Evolutionary conservation across 2,888 invertebrate genomes (phyloP).

Genomic region (Labia minor): DNA sequence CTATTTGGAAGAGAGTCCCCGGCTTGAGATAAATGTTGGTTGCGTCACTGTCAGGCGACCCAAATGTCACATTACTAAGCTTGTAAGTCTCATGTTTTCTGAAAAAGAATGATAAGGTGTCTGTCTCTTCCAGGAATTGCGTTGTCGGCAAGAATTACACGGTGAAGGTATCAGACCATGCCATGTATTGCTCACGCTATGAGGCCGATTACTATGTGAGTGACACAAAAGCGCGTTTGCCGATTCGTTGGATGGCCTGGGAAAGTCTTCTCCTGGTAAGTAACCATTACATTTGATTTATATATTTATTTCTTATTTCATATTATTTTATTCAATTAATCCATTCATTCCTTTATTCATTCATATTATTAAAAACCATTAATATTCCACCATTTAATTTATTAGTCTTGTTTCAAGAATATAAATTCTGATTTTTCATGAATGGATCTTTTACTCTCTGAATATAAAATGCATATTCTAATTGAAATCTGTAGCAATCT

Average conservation of each 20-base stretch:
- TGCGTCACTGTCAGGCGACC: not conserved
- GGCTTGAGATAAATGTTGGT: too few species aligned
- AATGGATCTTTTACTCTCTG: too few species aligned
- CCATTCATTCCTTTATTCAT: not conserved
- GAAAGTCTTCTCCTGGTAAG: constrained; percentile 69
- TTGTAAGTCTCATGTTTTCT: not conserved
- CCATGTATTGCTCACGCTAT: constrained; percentile 71
- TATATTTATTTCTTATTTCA: not conserved
- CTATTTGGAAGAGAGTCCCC: too few species aligned
- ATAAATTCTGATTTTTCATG: too few species aligned
- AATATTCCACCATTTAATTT: too few species aligned
- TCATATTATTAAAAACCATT: too few species aligned
- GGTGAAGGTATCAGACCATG: constrained; percentile 75
- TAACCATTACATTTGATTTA: constrained; percentile 21
- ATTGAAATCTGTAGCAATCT: too few species aligned
- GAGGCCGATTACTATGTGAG: constrained; percentile 74
- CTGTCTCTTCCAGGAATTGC: constrained; percentile 56
- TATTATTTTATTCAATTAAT: not conserved
- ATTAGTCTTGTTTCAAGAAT: too few species aligned
- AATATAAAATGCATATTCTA: too few species aligned
- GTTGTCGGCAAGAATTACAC: constrained; percentile 69
- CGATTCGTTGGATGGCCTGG: constrained; percentile 91
- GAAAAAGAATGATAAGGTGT: not conserved
- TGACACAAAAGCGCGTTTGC: constrained; percentile 68
- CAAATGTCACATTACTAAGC: constrained; percentile 4